Base-by-base conservation (phyloP, 2,797 vertebrate genomes). In the Xenopus petersii region DNA sequence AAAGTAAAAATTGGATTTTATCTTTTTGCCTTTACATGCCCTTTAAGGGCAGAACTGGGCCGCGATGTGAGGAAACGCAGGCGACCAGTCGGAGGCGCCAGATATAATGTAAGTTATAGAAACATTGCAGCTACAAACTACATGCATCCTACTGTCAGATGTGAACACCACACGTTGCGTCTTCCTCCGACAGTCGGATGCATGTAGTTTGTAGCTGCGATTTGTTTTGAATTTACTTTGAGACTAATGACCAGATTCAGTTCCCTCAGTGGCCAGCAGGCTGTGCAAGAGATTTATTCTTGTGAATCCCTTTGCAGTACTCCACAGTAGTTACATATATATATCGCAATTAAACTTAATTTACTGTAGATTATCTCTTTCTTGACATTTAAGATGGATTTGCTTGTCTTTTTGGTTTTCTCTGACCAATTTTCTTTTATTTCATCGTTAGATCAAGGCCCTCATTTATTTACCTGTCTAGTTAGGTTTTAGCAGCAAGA, bases 381-480 rank as follows among this genome's bases (percentile, higher is more conserved):
- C 26, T 48, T 73, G 75, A 64, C 60, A 73, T 68, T 64, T 49
- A 64, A 60, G 66, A 78, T 73, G 64, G 60, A 73, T 78, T 47
- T 60, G 36, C 24, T 63, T 36, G 33, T 33, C 64, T 63, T 67
- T 21, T 77, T 36, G 42, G 55, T 67, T 48, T 51, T 30, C 64
- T 36, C 59, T 21, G 21, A 30, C 16, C 51, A 67, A 4, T 58
- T n/a, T 56, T 63, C 49, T 64, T 60, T 26, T 65, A 64, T 73
- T 58, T 73, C 60, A 58, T 54, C 2, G 26, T 59, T n/a, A 58
- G 51, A 64, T 69, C 61, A 59, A 46, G 55, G 17, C 55, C 60
- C 65, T 77, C 49, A 47, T 64, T 73, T 73, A 68, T 73, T 73
- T 78, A 64, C 46, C 61, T 78, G 47, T 69, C 36, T 64, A 59